phyloP scores from a whole-genome alignment of 2,113 vertebrate genomes.

The Fulmarus glacialis region DNA sequence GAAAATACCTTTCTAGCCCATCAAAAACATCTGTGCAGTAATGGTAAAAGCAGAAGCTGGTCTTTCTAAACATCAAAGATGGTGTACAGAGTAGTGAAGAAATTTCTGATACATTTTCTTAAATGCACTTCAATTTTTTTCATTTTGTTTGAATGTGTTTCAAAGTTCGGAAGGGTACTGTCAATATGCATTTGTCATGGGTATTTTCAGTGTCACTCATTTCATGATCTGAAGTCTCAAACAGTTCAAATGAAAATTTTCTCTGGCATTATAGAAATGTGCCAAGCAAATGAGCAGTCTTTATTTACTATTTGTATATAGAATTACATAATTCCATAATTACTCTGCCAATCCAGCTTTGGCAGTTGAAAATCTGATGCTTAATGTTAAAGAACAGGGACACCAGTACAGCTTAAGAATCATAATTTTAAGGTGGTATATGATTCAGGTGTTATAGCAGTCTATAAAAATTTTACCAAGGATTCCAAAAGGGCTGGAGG shows the following conservation, averaged over 20 bases:
- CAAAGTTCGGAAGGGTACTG: neutral
- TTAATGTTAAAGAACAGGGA: neutral
- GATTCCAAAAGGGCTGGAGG: neutral
- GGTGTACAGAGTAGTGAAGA: neutral
- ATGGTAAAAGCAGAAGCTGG: neutral
- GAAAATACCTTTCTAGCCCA: neutral
- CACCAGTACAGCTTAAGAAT: neutral
- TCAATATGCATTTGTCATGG: neutral
- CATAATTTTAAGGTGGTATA: neutral
- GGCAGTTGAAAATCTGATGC: neutral
- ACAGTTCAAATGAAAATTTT: slow-evolving; percentile 34
- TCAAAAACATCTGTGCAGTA: neutral
- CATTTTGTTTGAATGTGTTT: slow-evolving; percentile 11
- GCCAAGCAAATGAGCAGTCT: neutral
- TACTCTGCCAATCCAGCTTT: neutral
- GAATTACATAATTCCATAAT: slow-evolving; percentile 18
- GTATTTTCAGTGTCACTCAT: slow-evolving; percentile 38
- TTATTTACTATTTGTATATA: slow-evolving; percentile 27
- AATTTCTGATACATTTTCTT: slow-evolving; percentile 18
- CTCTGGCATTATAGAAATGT: neutral
- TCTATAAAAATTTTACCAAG: neutral
- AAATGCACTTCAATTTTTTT: neutral
- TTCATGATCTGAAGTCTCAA: slow-evolving; percentile 51
- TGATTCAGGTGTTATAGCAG: neutral
- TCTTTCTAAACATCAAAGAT: neutral